A percentile compares a stretch with the other conserved stretches of the same genome.
Evolutionary conservation across 2,113 vertebrate genomes (phyloP).

Genomic region (Rhineura floridana): DNA sequence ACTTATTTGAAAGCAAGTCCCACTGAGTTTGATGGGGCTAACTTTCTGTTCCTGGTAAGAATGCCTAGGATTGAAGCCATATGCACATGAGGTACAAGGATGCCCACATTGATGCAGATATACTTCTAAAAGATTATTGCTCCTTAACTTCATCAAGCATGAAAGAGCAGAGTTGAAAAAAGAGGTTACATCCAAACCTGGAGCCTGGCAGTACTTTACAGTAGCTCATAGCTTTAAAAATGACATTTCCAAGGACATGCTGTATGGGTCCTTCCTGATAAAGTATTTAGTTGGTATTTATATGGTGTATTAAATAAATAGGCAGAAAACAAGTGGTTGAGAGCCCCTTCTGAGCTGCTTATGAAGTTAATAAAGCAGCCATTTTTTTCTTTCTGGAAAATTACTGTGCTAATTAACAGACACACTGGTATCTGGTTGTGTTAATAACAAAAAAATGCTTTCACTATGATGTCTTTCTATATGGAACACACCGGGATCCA

Average conservation of each 20-base stretch:
- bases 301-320: constrained; percentile 61
- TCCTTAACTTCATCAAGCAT: constrained; percentile 61
- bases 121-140: constrained; percentile 31
- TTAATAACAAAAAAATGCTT: constrained; percentile 59
- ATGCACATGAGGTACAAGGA: neutral
- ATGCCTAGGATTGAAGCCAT: neutral
- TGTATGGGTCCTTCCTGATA: constrained; percentile 66
- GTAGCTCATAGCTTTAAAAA: constrained; percentile 75
- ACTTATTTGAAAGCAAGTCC: too few relatives aligned
- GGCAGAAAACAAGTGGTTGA: constrained; percentile 41
- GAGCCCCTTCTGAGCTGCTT: constrained; percentile 74
- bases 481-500: constrained; percentile 46
- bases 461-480: constrained; percentile 50
- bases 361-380: constrained; percentile 67
- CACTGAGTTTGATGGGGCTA: neutral
- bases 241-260: constrained; percentile 67
- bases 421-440: constrained; percentile 41
- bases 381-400: constrained; percentile 58
- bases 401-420: constrained; percentile 65
- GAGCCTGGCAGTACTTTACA: constrained; percentile 70
- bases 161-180: constrained; percentile 55
- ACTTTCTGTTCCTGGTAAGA: neutral
- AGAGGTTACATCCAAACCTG: constrained; percentile 55
- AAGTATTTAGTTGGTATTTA: constrained; percentile 57
- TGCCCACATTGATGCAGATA: neutral